These are phyloP conservation scores for Eristalis tenax DNA, from an alignment of 2,888 invertebrate species.

Conservation along the genomic window DNA sequence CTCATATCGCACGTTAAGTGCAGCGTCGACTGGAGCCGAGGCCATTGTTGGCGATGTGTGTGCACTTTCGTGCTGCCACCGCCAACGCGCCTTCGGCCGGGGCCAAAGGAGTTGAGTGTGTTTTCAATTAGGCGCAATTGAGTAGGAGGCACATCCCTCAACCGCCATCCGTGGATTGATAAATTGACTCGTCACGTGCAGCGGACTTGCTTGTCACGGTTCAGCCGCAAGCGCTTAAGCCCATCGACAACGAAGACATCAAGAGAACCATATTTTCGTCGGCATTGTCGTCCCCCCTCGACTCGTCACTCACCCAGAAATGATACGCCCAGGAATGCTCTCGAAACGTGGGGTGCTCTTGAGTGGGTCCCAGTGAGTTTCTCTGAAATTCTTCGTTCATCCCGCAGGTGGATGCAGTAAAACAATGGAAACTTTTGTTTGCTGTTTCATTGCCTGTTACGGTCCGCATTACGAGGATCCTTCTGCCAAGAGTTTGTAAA, in stretches of 20 bases:
- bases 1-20: not conserved
- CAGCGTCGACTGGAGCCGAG: not conserved
- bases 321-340: not conserved
- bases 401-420: slow-evolving; percentile 1
- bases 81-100: not conserved
- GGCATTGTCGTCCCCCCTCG: not conserved
- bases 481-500: not conserved
- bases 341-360: not conserved
- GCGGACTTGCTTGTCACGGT: not conserved
- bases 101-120: not conserved
- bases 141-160: not conserved
- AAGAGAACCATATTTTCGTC: not conserved
- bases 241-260: not conserved
- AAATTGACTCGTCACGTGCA: slow-evolving; percentile 14
- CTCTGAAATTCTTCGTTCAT: not conserved
- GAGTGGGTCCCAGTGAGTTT: not conserved
- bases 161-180: not conserved
- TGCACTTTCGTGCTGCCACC: not conserved
- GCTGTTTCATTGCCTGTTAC: slow-evolving; percentile 2
- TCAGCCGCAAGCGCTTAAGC: not conserved
- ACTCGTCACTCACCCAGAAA: not conserved
- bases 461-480: not conserved
- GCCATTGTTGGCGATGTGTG: not conserved
- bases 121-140: slow-evolving; percentile 31
- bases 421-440: slow-evolving; percentile 15